Conservation (phyloP, 2,113 vertebrate species). For the Acrocephalus arundinaceus region DNA sequence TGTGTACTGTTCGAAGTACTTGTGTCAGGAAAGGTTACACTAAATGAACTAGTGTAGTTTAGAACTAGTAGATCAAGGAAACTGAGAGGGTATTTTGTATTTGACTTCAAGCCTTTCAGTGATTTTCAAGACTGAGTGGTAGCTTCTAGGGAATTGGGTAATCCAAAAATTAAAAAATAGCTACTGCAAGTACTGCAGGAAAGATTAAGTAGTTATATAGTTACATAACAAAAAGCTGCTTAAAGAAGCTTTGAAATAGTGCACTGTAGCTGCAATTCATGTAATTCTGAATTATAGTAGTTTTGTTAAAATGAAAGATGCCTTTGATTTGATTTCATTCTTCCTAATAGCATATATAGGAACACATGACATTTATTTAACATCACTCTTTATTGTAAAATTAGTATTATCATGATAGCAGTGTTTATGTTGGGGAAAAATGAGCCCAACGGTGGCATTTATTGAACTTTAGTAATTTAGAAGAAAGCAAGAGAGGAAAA, state of each 20-base stretch:
- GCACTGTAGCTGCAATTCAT: not conserved
- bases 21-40: not conserved
- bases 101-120: not conserved
- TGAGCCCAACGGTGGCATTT: not conserved
- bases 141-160: not conserved
- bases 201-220: not conserved
- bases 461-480: not conserved
- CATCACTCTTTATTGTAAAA: not conserved
- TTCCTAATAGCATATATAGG: not conserved
- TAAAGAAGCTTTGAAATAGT: not conserved
- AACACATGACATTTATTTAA: not conserved
- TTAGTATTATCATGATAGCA: not conserved
- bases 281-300: not conserved
- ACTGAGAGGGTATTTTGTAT: not conserved
- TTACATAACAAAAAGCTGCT: not conserved
- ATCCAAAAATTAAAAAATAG: not conserved
- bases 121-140: not conserved
- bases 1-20: not conserved
- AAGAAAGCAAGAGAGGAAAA: not conserved
- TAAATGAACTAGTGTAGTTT: not conserved
- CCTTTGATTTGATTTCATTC: not conserved
- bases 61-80: not conserved
- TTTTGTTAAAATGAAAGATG: not conserved
- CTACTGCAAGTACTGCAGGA: fast-evolving
- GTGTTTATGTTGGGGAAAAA: not conserved